Evolutionary conservation across 2,113 vertebrate species (phyloP), one percentile per base, ranked within the genome.

Genomic region (Tetrao urogallus): DNA sequence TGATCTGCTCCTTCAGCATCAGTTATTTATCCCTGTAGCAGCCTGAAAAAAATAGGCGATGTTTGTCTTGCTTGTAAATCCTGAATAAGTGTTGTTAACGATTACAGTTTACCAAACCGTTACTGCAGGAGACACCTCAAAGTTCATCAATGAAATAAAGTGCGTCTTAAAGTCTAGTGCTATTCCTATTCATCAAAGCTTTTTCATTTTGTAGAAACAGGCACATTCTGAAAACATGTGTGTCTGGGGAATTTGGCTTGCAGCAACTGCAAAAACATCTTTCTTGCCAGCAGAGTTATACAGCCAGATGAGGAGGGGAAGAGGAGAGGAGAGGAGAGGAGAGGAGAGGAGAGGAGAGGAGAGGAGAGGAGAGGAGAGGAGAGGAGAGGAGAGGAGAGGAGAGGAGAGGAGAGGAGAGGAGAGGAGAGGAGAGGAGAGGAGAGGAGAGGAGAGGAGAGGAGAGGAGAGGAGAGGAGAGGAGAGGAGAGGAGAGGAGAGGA

Each of bases 81-180:
- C 89, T 57, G 79, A 89, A 63, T 82, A 95, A 93, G n/a, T 0
- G 2, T 92, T 85, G 71, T 32, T 91, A 93, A 93, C 16, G 0
- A 89, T 83, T 86, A 88, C 73, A 86, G 76, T 92, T 93, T 92
- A 89, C 85, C 88, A 91, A 97, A 89, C 67, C 3, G 25, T 74
- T 95, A 71, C 72, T 71, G 65, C 76, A 60, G 72, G 82, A 96
- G 93, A 95, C 89, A 92, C 57, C 69, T 86, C 61, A 60, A 96
- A 96, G 94, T 86, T 96, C 89, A 91, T 88, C 95, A 94, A 61
- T 60, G 85, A 96, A 95, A 95, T 86, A 89, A 93, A 93, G 85
- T 89, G 57, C 0, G 0, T 65, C 82, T 86, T 88, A 72, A 91
- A 92, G 60, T 71, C 69, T 77, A 86, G 65, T 71, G 69, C 69